Percentiles rank a stretch among this genome's conserved stretches.
Conservation (phyloP, 2,888 invertebrate species). For the Polia nebulosa region DNA sequence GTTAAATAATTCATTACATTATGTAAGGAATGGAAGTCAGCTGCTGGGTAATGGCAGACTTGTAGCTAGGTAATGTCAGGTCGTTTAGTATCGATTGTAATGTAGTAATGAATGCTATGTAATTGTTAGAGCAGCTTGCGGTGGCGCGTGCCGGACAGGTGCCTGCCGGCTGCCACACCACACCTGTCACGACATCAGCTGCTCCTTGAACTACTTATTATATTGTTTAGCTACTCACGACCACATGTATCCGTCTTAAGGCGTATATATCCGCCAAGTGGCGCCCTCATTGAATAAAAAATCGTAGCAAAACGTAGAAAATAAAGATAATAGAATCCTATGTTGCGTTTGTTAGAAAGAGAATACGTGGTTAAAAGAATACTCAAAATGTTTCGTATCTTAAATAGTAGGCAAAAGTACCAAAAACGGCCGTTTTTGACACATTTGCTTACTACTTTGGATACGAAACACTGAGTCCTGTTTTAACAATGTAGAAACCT, state of each 20-base stretch:
- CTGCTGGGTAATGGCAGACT: conserved; percentile 70
- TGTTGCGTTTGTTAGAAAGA: no score
- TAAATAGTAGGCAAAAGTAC: no score
- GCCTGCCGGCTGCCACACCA: conserved; percentile 86
- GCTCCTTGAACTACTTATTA: conserved; percentile 81
- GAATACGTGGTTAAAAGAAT: no score
- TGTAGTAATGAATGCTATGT: conserved; percentile 78
- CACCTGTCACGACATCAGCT: conserved; percentile 90
- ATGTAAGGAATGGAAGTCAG: conserved; percentile 74
- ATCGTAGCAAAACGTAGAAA: no score
- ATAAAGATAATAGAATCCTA: no score
- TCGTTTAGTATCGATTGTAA: conserved; percentile 74
- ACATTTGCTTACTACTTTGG: no score
- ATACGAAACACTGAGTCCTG: no score
- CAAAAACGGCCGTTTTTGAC: no score
- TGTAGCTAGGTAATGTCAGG: conserved; percentile 74
- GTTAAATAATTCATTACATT: conserved; percentile 56
- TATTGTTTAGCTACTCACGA: conserved; percentile 73
- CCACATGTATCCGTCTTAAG: conserved; percentile 51
- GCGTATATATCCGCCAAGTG: no score
- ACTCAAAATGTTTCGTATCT: no score
- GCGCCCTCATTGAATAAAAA: no score
- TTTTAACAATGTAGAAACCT: no score
- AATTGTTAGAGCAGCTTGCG: conserved; percentile 87
- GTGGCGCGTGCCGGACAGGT: conserved; percentile 88